Evolutionary conservation across 2,797 vertebrate genomes (phyloP).

Genomic region (Lepilemur ruficaudatus): DNA sequence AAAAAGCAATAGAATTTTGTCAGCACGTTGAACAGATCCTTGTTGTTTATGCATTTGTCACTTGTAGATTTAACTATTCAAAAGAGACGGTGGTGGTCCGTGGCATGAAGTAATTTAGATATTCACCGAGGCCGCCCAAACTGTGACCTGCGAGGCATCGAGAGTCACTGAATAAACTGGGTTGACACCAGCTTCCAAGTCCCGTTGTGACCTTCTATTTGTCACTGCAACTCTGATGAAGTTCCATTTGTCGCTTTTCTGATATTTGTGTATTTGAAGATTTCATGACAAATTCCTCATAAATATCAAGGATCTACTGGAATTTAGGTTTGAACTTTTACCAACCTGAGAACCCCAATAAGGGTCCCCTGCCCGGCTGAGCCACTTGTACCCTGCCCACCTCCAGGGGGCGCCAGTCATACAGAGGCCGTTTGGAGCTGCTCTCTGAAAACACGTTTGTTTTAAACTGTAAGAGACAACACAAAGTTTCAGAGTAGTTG

Average conservation of each 20-base stretch:
- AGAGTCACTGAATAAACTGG: neutral
- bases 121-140: neutral
- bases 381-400: neutral
- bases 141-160: neutral
- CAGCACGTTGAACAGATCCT: neutral
- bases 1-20: neutral
- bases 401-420: neutral
- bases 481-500: neutral
- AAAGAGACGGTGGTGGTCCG: neutral
- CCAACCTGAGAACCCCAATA: neutral
- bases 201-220: neutral
- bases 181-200: neutral
- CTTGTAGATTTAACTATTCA: neutral
- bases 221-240: neutral
- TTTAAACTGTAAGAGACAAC: conserved; percentile 17
- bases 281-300: neutral
- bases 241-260: neutral
- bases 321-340: neutral
- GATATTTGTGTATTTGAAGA: neutral
- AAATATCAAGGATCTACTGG: neutral
- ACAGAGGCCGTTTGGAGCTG: neutral
- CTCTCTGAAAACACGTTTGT: neutral
- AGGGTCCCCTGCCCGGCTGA: neutral
- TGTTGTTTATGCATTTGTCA: neutral
- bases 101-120: neutral